Base-by-base conservation (phyloP, 2,797 vertebrate species). In the Neostethus bicornis region DNA sequence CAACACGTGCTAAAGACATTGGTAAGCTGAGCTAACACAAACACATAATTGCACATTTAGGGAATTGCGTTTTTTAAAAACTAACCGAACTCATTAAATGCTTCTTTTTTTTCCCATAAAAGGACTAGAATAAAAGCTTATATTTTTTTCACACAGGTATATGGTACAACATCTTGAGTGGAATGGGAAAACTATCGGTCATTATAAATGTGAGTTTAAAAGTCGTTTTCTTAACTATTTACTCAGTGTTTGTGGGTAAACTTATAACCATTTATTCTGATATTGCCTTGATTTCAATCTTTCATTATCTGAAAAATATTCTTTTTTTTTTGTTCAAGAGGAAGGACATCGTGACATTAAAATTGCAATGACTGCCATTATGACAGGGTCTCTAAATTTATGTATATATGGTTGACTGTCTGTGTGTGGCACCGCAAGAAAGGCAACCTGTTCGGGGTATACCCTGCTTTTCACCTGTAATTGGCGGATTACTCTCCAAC, bases 161-260 rank as follows among this genome's bases (percentile, higher is more conserved):
- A 80, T 99, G 96, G 96, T 99, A 93, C 89, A 95, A 98, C 85
- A 96, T 99, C 77, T 88, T 99, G 64, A 96, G 93, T 34, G 91
- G 95, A 59, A 95, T 99, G 79, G 96, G 96, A 31, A 99, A 97
- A 77, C 93, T 99, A 86, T 97, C 96, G 2, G 95, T 98, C 66
- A 97, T 98, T 78, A 99, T 96, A 87, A 99, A 98, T 70, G 96
- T 97, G 91, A 96, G 96, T 95, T 76, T 72, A 9, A 52, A 53
- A 38, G 2, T 26, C 24, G n/a, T 34, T 6, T 34, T 11, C 11
- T 29, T 4, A 29, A 11, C 29, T 29, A 1, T 29, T 29, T 13
- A 11, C 3, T 51, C 1, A n/a, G 13, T 21, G 32, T 2, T 3
- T 10, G 48, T 48, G 13, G 1, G 17, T 7, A 14, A 20, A 31